Percentiles rank a stretch among this genome's conserved stretches.
Conservation (phyloP, 2,113 vertebrate species). For the Trochalopteron elliotii region DNA sequence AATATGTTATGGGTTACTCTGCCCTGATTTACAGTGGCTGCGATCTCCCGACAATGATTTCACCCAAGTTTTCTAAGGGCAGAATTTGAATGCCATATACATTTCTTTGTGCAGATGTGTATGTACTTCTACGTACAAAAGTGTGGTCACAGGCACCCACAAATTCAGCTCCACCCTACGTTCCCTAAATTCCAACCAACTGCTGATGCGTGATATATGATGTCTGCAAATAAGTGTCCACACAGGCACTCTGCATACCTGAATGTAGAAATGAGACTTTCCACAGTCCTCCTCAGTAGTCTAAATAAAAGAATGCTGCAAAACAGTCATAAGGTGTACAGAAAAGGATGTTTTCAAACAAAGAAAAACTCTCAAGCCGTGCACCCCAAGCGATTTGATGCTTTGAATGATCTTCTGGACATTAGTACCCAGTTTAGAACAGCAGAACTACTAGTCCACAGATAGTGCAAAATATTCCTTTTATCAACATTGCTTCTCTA, state of each 20-base stretch:
- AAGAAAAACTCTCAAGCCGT: not conserved
- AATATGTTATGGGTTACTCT: not conserved
- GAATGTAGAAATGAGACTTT: not conserved
- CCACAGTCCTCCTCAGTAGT: not conserved
- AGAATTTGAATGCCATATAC: not conserved
- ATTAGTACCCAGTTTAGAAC: not conserved
- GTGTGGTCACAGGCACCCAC: not conserved
- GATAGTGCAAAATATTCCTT: not conserved
- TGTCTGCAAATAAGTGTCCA: fast-evolving
- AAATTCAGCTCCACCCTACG: not conserved
- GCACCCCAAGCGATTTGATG: fast-evolving
- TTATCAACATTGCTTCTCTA: not conserved
- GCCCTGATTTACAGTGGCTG: not conserved
- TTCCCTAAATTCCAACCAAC: not conserved
- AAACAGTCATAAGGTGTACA: not conserved
- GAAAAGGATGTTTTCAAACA: not conserved
- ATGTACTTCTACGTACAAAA: not conserved
- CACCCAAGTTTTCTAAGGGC: not conserved
- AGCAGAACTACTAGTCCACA: not conserved
- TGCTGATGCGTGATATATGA: fast-evolving
- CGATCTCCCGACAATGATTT: not conserved
- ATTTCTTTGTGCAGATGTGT: not conserved
- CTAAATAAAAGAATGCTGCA: not conserved
- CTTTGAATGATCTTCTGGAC: not conserved
- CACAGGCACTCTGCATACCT: not conserved